Evolutionary conservation across 2,797 vertebrate species (phyloP).

Genomic region (Oreochromis mossambicus): DNA sequence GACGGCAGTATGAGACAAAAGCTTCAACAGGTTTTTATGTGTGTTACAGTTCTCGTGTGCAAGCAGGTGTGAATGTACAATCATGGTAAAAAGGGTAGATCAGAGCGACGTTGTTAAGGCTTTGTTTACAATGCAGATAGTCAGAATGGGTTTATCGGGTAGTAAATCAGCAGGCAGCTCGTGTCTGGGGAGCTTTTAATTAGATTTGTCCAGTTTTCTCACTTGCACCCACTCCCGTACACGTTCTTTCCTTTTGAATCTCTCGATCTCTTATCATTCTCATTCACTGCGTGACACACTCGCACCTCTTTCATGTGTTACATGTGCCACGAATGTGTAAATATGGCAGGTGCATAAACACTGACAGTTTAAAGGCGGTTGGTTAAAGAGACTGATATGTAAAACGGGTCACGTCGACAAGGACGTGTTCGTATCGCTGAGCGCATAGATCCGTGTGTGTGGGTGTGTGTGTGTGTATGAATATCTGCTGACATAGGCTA

Average conservation of each 20-base stretch:
- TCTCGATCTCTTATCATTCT: slow-evolving; percentile 28
- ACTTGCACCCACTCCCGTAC: background rate
- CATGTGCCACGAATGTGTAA: slow-evolving; percentile 20
- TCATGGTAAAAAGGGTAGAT: background rate
- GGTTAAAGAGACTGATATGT: slow-evolving; percentile 56
- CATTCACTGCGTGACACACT: background rate
- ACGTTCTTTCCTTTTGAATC: background rate
- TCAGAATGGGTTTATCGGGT: slow-evolving; percentile 21
- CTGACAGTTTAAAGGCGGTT: slow-evolving; percentile 36
- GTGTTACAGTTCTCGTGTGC: background rate
- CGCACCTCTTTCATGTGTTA: background rate
- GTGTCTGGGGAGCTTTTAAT: slow-evolving; percentile 58
- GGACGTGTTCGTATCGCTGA: slow-evolving; percentile 1
- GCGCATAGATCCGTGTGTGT: background rate
- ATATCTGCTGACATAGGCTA: slow-evolving; percentile 73
- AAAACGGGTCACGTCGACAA: slow-evolving; percentile 64
- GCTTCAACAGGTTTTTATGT: background rate
- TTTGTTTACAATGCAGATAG: slow-evolving; percentile 23
- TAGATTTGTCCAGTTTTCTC: slow-evolving; percentile 46
- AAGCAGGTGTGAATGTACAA: background rate
- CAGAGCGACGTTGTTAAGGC: background rate
- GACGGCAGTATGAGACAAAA: background rate
- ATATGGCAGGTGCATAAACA: slow-evolving; percentile 28
- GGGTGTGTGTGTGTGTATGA: slow-evolving; percentile 24
- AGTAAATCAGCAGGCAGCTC: slow-evolving; percentile 24